phyloP scores from a whole-genome alignment of 2,797 vertebrate genomes.

The Lithobates pipiens region DNA sequence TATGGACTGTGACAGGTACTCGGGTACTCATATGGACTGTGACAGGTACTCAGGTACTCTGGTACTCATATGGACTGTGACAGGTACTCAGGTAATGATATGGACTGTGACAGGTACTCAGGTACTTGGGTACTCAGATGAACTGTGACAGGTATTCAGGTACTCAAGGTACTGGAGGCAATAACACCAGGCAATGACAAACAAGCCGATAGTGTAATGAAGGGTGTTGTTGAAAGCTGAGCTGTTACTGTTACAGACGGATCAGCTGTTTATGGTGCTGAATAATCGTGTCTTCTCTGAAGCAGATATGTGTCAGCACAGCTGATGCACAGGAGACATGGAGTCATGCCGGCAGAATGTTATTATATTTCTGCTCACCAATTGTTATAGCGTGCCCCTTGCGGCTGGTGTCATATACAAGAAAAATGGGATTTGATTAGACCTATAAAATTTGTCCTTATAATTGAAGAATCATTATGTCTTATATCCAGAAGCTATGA shows the following conservation, averaged over 20 bases:
- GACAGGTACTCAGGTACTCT: too few relatives aligned
- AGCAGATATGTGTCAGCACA: constrained; percentile 7
- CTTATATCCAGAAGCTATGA: too few relatives aligned
- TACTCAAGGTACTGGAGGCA: constrained; percentile 4
- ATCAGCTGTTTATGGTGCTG: constrained; percentile 51
- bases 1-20: too few relatives aligned
- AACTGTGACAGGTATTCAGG: too few relatives aligned
- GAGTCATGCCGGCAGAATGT: not conserved
- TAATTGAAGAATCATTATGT: too few relatives aligned
- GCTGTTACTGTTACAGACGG: constrained; percentile 37
- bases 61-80: too few relatives aligned
- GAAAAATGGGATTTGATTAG: not conserved
- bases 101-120: too few relatives aligned
- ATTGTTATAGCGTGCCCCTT: not conserved
- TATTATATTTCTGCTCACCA: not conserved
- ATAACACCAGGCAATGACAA: not conserved
- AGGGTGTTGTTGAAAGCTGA: not conserved
- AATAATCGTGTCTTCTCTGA: constrained; percentile 26
- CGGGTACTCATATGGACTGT: too few relatives aligned
- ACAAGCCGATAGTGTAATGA: constrained; percentile 36
- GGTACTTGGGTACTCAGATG: too few relatives aligned
- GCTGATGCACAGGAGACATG: not conserved
- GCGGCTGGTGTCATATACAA: not conserved
- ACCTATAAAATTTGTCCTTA: not conserved
- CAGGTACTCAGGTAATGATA: too few relatives aligned